Conservation (phyloP, 23 tunicate species). For the Phallusia fumigata region DNA sequence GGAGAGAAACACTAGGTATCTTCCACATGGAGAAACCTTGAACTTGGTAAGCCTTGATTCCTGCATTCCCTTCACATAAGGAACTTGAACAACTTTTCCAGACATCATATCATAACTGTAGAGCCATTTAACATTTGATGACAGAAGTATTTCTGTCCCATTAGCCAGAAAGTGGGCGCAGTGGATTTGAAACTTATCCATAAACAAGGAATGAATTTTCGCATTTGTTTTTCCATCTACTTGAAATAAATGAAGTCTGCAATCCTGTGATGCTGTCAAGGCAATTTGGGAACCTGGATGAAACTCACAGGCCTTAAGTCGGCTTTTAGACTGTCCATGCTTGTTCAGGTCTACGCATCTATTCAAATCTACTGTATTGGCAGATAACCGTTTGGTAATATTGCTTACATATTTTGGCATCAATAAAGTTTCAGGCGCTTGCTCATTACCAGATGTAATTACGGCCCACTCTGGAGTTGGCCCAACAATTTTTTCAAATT, state of each 20-base stretch:
- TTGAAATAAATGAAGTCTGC: slow-evolving; percentile 77
- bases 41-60: slow-evolving; percentile 30
- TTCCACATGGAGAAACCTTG: slow-evolving; percentile 79
- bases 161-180: slow-evolving; percentile 82
- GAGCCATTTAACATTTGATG: slow-evolving; percentile 47
- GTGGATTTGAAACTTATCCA: slow-evolving; percentile 80
- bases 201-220: slow-evolving; percentile 76
- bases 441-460: not conserved
- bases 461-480: slow-evolving; percentile 72
- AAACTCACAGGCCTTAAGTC: slow-evolving; percentile 76
- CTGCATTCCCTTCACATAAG: slow-evolving; percentile 41
- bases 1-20: slow-evolving; percentile 68
- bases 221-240: slow-evolving; percentile 87
- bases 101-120: slow-evolving; percentile 72
- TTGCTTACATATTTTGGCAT: not conserved
- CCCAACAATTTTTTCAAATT: slow-evolving; percentile 80
- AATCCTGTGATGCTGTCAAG: slow-evolving; percentile 78
- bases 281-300: slow-evolving; percentile 71
- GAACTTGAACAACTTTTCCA: slow-evolving; percentile 51
- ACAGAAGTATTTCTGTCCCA: slow-evolving; percentile 75
- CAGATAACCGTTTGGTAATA: slow-evolving; percentile 7
- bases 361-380: slow-evolving; percentile 37
- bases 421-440: slow-evolving; percentile 14
- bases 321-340: slow-evolving; percentile 38
- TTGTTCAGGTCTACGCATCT: slow-evolving; percentile 73